A percentile compares a stretch with the other conserved stretches of the same genome.
These are phyloP conservation scores for Harlomillsia oculata DNA, from an alignment of 1,140 invertebrate species.

Conservation along the genomic window DNA sequence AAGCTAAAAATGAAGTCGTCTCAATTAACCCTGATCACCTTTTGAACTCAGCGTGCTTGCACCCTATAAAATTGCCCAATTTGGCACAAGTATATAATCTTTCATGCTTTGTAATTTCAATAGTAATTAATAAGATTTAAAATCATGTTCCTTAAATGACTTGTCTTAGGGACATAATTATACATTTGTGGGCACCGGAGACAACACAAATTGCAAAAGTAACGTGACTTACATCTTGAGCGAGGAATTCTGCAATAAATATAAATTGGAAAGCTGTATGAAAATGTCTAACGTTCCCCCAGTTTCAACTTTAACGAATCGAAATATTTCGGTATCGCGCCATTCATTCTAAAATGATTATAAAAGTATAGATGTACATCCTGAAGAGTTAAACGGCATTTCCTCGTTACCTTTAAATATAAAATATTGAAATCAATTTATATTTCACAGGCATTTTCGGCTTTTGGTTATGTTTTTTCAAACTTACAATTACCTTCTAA, in stretches of 20 bases:
- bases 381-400: not conserved
- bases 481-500: conserved; percentile 39
- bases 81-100: too few species aligned
- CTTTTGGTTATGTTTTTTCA: conserved; percentile 39
- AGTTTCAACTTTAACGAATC: not conserved
- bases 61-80: too few species aligned
- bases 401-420: not conserved
- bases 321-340: not conserved
- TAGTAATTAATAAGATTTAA: too few species aligned
- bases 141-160: too few species aligned
- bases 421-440: not conserved
- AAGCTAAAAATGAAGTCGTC: too few species aligned
- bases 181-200: conserved; percentile 19
- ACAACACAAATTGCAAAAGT: not conserved
- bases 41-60: too few species aligned
- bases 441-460: conserved; percentile 41
- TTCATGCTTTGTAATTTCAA: too few species aligned
- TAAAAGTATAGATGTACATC: too few species aligned
- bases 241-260: conserved; percentile 19
- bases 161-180: too few species aligned
- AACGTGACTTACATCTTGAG: conserved; percentile 36
- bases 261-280: conserved; percentile 26
- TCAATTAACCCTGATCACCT: too few species aligned
- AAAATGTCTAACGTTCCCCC: conserved; percentile 6
- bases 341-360: not conserved